Conservation (phyloP, 1,140 invertebrate species). For the Charaxes varanes region DNA sequence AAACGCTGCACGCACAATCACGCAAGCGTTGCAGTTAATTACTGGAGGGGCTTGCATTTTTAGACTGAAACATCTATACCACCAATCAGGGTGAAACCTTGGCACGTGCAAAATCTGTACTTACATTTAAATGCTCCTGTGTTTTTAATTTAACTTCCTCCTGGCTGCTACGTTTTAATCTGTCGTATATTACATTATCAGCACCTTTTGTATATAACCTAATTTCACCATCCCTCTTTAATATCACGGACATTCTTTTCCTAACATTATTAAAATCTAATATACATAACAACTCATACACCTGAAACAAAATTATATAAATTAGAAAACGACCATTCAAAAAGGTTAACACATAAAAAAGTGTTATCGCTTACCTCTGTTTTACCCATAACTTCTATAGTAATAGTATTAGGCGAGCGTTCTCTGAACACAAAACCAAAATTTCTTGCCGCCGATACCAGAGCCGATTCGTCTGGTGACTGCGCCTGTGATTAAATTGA, state of each 20-base stretch:
- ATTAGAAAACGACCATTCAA: conserved; percentile 2
- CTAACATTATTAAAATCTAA: conserved; percentile 99
- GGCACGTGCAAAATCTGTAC: too few species aligned
- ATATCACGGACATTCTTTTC: conserved; percentile 99
- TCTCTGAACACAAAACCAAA: conserved; percentile 99
- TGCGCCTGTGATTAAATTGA: conserved; percentile 83
- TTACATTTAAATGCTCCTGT: conserved; percentile 95
- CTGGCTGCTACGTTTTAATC: conserved; percentile 83
- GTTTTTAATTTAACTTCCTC: conserved; percentile 87
- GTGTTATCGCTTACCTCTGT: conserved; percentile 77
- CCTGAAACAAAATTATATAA: conserved; percentile 44
- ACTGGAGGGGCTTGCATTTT: too few species aligned
- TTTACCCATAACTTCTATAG: conserved; percentile 90
- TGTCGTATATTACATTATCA: conserved; percentile 97
- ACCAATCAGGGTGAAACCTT: too few species aligned
- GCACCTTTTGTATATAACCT: conserved; percentile 98
- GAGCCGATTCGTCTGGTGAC: conserved; percentile 97
- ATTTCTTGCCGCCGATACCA: conserved; percentile 97
- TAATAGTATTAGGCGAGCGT: conserved; percentile 93
- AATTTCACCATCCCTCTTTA: conserved; percentile 89
- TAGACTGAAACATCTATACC: too few species aligned
- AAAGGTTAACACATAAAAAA: background rate
- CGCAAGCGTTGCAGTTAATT: too few species aligned
- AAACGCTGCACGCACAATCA: too few species aligned
- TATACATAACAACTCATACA: conserved; percentile 95